Evolutionary conservation across 2,888 invertebrate genomes (phyloP), one percentile per base, ranked within the genome.

Genomic region (Drosophila vallismaia): DNA sequence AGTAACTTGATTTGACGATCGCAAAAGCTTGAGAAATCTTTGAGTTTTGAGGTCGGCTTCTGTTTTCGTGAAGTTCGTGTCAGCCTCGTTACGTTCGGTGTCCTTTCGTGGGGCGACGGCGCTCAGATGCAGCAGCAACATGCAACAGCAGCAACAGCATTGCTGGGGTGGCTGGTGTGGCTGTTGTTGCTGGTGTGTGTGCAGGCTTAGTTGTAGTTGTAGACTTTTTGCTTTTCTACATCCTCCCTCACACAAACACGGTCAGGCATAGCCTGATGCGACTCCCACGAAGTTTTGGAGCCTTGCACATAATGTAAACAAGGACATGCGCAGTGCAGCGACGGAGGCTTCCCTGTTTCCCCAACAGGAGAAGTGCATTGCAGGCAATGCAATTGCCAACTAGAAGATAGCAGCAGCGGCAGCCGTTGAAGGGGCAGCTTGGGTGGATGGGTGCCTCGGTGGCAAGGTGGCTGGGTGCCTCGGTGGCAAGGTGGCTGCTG

Each of bases 151-250:
- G 38, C 53, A 36, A 36, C 45, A 55, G 59, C 48, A 57, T 50
- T 45, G 76, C 49, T 44, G 44, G 50, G 79, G 60, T 49, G 55
- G 50, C 59, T 14, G 38, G 69, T 49, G 40, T 46, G 57, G 9
- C 33, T 33, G 36, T 53, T 19, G 19, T 19, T 19, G 78, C 63
- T 48, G 55, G 50, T 63, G 28, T 44, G 71, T 48, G 40, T 48
- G 55, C 52, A 70, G 71, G 73, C 52, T 83, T 86, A 73, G 77
- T 80, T 76, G 81, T 85, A 79, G 82, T 86, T 67, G 80, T 88
- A 81, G 80, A 71, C 71, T 76, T 88, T 88, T 84, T 85, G 80
- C 75, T 77, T 88, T 83, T 87, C 88, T 86, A 87, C 81, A 83
- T 71, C 57, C 77, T 55, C 70, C 63, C 56, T 66, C 64, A 29